A percentile compares a stretch with the other conserved stretches of the same genome.
Evolutionary conservation across 2,113 vertebrate genomes (phyloP).

Genomic region (Urocitellus parryii): DNA sequence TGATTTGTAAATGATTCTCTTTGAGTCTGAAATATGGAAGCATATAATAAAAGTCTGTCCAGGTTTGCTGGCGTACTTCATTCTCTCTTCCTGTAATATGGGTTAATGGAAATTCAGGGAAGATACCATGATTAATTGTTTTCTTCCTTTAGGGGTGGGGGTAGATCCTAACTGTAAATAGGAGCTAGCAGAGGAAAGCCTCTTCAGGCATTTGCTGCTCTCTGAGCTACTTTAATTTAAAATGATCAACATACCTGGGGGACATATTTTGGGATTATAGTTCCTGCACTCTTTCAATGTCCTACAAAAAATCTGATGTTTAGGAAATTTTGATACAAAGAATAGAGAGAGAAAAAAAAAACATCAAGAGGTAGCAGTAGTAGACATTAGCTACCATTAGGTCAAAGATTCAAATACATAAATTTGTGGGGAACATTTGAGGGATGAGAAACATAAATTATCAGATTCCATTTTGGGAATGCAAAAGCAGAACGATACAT

Average conservation of each 20-base stretch:
- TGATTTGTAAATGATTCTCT: neutral
- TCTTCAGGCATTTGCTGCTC: neutral
- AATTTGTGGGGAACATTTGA: neutral
- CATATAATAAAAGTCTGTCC: neutral
- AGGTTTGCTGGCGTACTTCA: neutral
- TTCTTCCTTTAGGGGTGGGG: neutral
- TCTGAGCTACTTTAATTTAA: neutral
- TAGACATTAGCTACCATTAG: too few relatives aligned
- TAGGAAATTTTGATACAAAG: neutral
- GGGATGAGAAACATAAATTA: neutral
- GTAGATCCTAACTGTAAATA: neutral
- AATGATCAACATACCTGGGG: neutral
- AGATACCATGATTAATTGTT: neutral
- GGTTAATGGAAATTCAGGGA: neutral
- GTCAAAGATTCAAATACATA: neutral
- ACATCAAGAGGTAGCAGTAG: neutral
- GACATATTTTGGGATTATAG: neutral
- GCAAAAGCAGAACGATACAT: neutral
- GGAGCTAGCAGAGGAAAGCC: neutral
- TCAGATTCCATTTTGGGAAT: neutral
- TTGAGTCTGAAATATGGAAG: neutral
- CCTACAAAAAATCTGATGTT: neutral
- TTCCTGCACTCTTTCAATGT: neutral
- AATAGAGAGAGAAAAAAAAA: neutral
- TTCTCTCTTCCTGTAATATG: neutral